phyloP scores from a whole-genome alignment of 2,113 vertebrate species.

The Lichenostomus cassidix region DNA sequence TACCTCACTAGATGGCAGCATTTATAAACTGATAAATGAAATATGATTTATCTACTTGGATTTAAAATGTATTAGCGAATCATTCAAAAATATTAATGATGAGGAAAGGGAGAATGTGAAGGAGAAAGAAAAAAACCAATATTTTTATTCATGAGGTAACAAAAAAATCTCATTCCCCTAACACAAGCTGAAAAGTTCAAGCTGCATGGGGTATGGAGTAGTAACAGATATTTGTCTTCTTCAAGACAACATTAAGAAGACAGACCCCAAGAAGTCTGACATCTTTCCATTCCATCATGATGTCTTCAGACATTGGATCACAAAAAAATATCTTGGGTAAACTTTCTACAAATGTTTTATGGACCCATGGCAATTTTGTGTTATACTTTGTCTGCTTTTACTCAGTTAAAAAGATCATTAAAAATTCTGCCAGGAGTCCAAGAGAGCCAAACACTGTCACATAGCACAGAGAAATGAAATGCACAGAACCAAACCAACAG shows the following conservation, averaged over 20 bases:
- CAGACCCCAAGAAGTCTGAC: background rate
- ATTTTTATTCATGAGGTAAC: background rate
- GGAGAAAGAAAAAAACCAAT: background rate
- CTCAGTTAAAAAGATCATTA: background rate
- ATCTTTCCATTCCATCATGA: background rate
- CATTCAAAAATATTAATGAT: background rate
- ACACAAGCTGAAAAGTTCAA: background rate
- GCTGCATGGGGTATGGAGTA: background rate
- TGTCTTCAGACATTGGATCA: background rate
- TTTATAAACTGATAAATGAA: constrained; percentile 49
- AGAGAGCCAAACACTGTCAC: constrained; percentile 24
- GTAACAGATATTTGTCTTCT: background rate
- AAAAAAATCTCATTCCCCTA: background rate
- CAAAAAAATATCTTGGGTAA: background rate
- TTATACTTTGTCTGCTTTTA: constrained; percentile 20
- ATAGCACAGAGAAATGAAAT: background rate
- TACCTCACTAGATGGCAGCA: constrained; percentile 68
- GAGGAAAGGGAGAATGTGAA: background rate
- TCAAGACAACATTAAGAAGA: background rate
- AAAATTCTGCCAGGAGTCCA: constrained; percentile 6
- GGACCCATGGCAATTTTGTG: background rate
- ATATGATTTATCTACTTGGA: constrained; percentile 2
- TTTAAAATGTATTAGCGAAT: background rate
- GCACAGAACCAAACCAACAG: constrained; percentile 18
- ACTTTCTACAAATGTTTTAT: background rate